Conservation (phyloP, 2,797 vertebrate genomes). For the Podarcis siculus region DNA sequence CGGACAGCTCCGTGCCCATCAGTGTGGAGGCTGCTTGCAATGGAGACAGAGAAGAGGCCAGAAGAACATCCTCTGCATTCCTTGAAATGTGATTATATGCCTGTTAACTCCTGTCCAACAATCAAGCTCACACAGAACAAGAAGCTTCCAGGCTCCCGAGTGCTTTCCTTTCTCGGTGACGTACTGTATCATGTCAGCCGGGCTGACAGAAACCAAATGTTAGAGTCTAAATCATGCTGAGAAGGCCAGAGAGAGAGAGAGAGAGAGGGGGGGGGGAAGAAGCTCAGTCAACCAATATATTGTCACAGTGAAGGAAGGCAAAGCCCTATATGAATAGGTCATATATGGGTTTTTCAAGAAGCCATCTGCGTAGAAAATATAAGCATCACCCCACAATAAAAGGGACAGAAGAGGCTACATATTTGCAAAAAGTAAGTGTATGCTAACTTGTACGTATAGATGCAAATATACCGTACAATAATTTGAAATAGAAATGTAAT, state of each 20-base stretch:
- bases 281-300: neutral
- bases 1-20: neutral
- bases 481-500: too few species aligned
- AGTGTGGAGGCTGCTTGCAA: neutral
- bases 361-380: neutral
- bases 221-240: conserved; percentile 16
- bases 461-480: too few species aligned
- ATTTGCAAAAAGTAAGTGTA: too few species aligned
- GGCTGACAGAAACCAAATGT: conserved; percentile 14
- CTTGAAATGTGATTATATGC: conserved; percentile 3
- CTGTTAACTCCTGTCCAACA: conserved; percentile 11
- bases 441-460: too few species aligned
- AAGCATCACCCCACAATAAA: too few species aligned
- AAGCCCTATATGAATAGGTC: neutral
- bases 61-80: neutral
- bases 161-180: conserved; percentile 10
- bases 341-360: neutral
- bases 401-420: too few species aligned
- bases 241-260: neutral
- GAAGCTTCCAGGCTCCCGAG: conserved; percentile 19
- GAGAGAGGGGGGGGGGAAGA: neutral
- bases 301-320: neutral
- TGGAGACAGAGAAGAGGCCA: neutral
- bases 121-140: neutral
- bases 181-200: conserved; percentile 9